phyloP scores from a whole-genome alignment of 1,140 invertebrate species.

The Myzus persicae region DNA sequence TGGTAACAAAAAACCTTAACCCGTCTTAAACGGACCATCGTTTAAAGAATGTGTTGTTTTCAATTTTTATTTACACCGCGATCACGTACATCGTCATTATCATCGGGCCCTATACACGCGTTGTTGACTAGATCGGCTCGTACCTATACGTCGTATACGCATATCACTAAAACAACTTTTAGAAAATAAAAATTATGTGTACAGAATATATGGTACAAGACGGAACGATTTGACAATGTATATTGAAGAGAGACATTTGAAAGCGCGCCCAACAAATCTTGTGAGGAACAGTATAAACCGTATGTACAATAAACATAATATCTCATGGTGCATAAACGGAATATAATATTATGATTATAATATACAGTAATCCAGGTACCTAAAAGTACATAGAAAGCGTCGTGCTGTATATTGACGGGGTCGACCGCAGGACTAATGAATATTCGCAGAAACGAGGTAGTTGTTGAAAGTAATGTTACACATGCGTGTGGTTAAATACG shows the following conservation, averaged over 20 bases:
- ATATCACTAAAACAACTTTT: neutral
- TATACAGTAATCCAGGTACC: too few relatives aligned
- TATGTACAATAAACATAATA: too few relatives aligned
- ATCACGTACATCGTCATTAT: neutral
- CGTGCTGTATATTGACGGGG: too few relatives aligned
- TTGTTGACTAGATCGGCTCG: neutral
- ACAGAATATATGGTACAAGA: neutral
- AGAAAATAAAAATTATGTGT: neutral
- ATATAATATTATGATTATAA: too few relatives aligned
- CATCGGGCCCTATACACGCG: neutral
- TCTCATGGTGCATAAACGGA: neutral
- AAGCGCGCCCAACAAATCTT: neutral
- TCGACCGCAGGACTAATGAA: neutral
- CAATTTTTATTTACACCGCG: neutral
- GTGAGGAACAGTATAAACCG: neutral
- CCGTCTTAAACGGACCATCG: neutral
- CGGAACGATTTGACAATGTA: neutral
- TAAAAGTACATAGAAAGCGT: too few relatives aligned
- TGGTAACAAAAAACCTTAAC: neutral
- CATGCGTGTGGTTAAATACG: neutral
- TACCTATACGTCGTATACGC: neutral
- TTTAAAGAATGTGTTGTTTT: slow-evolving; percentile 9
- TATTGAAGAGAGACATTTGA: neutral
- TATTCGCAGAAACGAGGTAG: neutral
- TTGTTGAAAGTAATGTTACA: neutral